Evolutionary conservation across 2,888 invertebrate genomes (phyloP), one percentile per base, ranked within the genome.

Genomic region (Lissonota sp.): DNA sequence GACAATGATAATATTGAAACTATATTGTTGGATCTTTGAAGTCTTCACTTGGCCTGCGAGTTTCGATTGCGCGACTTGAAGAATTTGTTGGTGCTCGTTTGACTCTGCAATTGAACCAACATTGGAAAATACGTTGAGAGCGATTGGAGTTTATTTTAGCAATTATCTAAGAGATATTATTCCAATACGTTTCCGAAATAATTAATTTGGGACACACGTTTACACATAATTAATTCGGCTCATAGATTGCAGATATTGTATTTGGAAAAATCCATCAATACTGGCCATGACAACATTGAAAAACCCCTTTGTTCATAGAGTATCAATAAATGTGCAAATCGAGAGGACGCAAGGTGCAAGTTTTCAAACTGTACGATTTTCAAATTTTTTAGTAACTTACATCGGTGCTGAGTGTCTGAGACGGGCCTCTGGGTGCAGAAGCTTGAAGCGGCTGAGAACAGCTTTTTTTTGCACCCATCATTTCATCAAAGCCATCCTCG

Each of bases 61-160:
- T 26, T 26, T 26, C 1, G 26, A 26, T 16, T 37, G 6, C 81
- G 83, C 4, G 76, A 79, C 51, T 83, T 81, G 64, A 83, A 83
- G 39, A 83, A 83, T 39, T 79, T 83, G 5, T 49, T 67, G 5
- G 64, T 63, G 46, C 37, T 12, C 7, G 51, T 7, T 72, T 63
- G 79, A 10, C 12, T n/a, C 79, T 76, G 44, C 5, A 77, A 5
- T 55, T 12, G 14, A 44, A n/a, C n/a, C 12, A 46, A 39, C 16
- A 71, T 42, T 49, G 1, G 26, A n/a, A n/a, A n/a, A n/a, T n/a
- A n/a, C n/a, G n/a, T n/a, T n/a, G n/a, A n/a, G n/a, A n/a, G n/a
- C n/a, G n/a, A 26, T 26, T 26, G 3, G 26, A 2, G 26, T 26
- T 26, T 26, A 26, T 26, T 26, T 26, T 16, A 6, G 39, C 3